Evolutionary conservation across 2,797 vertebrate genomes (phyloP), one percentile per base, ranked within the genome.

Genomic region (Xerus rutilus): DNA sequence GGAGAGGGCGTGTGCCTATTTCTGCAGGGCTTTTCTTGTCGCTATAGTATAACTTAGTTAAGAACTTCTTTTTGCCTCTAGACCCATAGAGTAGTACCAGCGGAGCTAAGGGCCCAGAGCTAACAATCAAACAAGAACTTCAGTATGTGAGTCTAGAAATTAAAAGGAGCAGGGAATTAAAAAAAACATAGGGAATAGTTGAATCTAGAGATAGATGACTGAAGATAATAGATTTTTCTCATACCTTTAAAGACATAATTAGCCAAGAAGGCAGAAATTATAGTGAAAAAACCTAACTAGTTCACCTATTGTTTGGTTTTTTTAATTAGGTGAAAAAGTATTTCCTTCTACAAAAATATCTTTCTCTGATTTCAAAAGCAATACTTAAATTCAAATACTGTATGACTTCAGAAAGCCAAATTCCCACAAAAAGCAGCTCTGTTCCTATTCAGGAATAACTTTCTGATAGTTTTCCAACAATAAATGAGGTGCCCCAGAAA

Each of bases 331-430:
- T 83, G 11, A 86, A 88, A 93, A 92, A 89, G 17, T 73, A 45
- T n/a, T 96, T 91, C n/a, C 54, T 67, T 79, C 57, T 92, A 69
- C 21, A 67, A 87, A 92, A 93, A 10, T 73, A 14, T 39, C 43
- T 85, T 79, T 78, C 59, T 88, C 65, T 87, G 17, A 39, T 88
- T 92, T 89, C 67, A 92, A 47, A 90, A 79, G 65, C 49, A 90
- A 93, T 96, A 74, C 45, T 93, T 95, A 73, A 62, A 93, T 95
- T 83, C 17, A 95, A 69, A 86, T 14, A 14, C 78, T 82, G 25
- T 67, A 65, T 54, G 92, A 94, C 15, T 89, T 92, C 67, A 92
- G 39, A 73, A 94, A 74, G 35, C 49, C 67, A 62, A 81, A 91
- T 77, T 70, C 59, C 39, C 20, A 14, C 82, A 83, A 93, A 82